Base-by-base conservation (phyloP, 2,113 vertebrate species). In the Caracal caracal region DNA sequence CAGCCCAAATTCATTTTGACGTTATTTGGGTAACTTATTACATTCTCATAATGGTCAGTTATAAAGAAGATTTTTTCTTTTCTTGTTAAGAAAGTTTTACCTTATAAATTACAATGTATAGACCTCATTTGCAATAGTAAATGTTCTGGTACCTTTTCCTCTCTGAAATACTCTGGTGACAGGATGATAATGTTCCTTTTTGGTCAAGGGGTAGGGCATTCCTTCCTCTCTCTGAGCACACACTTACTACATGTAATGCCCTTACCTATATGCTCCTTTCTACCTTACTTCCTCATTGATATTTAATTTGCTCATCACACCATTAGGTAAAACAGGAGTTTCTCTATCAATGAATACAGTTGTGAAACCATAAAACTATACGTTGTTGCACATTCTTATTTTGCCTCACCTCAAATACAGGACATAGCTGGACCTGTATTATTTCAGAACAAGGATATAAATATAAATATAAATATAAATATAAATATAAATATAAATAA, bases 381-480 rank as follows among this genome's bases (percentile, higher is more conserved):
- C 35, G 12, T 65, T 30, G 43, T 24, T 63, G 53, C 17, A 75
- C 10, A 35, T 15, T 56, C 26, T 85, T 80, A 11, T 47, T 88
- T 90, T 49, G 61, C 37, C 40, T 92, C 30, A 49, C 28, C 16
- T 94, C 68, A 86, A 75, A 33, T 22, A 56, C 70, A 43, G 43
- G 4, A 79, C 28, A 87, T 11, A 40, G 56, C 20, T 81, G 19
- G 43, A 7, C 30, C 43, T 56, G 17, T 66, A 85, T 88, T 75
- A 93, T 95, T 94, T 95, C 9, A 73, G 28, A 94, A 95, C 26
- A 83, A 75, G 49, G 28, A 30, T 63, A 92, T 83, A 17, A 40
- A 17, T 43, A 43, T 37, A 71, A 37, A 37, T 22, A 56, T 19
- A 59, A 6, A 59, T 22, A 56, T 19, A 61, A 7, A 59, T 59